A percentile compares a stretch with the other conserved stretches of the same genome.
These are phyloP conservation scores for Dicerorhinus sumatrensis DNA, from an alignment of 2,113 vertebrate genomes.

Conservation along the genomic window DNA sequence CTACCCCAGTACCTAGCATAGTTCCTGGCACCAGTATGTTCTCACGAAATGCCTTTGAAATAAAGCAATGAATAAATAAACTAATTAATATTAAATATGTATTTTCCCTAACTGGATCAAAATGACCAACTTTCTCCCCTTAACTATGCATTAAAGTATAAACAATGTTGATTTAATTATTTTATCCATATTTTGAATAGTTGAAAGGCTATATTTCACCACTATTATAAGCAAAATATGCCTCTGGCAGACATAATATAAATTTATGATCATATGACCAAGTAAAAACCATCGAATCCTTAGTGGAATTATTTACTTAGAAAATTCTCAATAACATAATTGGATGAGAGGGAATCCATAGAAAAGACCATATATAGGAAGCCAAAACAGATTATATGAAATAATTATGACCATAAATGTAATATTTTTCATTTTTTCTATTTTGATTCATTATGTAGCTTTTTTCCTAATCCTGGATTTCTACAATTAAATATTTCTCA, in stretches of 20 bases:
- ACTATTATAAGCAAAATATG: neutral
- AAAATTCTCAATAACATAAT: neutral
- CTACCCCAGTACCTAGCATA: neutral
- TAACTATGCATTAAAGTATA: neutral
- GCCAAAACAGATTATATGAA: neutral
- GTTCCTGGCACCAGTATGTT: neutral
- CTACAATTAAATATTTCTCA: neutral
- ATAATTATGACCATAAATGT: neutral
- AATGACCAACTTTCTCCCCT: neutral
- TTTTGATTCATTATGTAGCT: neutral
- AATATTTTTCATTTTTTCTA: neutral
- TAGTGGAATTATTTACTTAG: neutral
- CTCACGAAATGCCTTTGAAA: neutral
- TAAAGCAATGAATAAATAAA: neutral
- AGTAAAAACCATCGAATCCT: neutral
- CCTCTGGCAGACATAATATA: neutral
- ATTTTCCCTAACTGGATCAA: neutral
- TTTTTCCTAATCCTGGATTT: neutral
- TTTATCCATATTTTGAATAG: neutral
- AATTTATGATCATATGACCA: neutral
- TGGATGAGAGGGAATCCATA: neutral
- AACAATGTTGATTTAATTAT: neutral
- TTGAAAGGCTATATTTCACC: neutral
- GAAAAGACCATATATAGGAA: neutral
- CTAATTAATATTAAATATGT: neutral